Evolutionary conservation across 2,797 vertebrate genomes (phyloP).

Genomic region (Neomorphus geoffroyi): DNA sequence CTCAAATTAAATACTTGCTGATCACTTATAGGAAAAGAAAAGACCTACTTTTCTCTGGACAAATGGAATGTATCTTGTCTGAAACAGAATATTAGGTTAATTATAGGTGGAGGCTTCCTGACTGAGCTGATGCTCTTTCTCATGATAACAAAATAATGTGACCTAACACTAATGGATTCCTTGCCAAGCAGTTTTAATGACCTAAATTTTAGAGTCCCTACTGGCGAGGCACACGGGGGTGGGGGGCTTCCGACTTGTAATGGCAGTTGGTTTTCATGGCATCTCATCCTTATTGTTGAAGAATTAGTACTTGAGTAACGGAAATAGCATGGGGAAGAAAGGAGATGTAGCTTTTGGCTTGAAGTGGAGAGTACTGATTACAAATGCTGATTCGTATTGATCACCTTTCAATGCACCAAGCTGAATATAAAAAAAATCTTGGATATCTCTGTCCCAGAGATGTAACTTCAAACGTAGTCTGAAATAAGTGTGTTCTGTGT

Average conservation of each 20-base stretch:
- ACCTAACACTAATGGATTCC: neutral
- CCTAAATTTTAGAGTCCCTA: conserved; percentile 9
- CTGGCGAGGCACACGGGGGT: neutral
- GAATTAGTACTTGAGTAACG: neutral
- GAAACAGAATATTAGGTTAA: neutral
- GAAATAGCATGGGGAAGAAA: neutral
- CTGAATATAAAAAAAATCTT: neutral
- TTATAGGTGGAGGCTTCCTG: neutral
- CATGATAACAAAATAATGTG: neutral
- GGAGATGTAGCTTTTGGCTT: neutral
- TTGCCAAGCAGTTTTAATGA: conserved; percentile 14
- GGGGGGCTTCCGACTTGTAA: neutral
- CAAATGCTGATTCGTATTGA: neutral
- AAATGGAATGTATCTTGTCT: neutral
- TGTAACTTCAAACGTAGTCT: neutral
- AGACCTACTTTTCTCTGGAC: neutral
- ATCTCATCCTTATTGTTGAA: neutral
- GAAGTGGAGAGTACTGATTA: neutral
- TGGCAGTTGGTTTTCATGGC: neutral
- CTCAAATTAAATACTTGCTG: neutral
- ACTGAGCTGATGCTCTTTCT: neutral
- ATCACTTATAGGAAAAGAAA: neutral
- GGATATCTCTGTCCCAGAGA: neutral
- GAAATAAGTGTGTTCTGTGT: neutral
- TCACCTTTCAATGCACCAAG: neutral